phyloP scores from a whole-genome alignment of 2,113 vertebrate species.

The Equus przewalskii region DNA sequence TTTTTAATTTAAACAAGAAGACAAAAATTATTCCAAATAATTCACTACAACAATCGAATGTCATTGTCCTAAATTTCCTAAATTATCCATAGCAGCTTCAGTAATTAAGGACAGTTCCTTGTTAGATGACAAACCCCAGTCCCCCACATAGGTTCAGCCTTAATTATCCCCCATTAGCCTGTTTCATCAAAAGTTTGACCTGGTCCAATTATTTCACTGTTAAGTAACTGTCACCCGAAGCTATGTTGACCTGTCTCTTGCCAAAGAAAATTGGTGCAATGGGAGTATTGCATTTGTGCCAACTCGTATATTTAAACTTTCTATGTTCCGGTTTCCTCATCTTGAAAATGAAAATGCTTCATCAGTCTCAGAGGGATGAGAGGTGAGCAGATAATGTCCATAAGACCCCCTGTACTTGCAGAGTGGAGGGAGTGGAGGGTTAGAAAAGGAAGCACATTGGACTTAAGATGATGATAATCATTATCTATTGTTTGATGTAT shows the following conservation, averaged over 20 bases:
- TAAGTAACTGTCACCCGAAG: neutral
- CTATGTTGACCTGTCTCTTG: neutral
- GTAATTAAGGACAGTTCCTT: constrained; percentile 41
- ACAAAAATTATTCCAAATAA: constrained; percentile 48
- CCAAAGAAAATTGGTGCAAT: constrained; percentile 32
- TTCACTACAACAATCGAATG: neutral
- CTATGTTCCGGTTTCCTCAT: neutral
- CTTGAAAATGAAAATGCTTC: neutral
- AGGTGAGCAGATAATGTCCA: neutral
- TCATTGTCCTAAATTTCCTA: constrained; percentile 40
- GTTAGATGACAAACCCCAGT: neutral
- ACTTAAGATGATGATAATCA: neutral
- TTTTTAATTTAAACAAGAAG: constrained; percentile 10
- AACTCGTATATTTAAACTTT: neutral
- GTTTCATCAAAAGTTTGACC: constrained; percentile 33
- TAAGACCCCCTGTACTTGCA: neutral
- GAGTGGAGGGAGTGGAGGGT: neutral
- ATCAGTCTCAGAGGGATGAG: neutral
- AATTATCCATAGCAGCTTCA: neutral
- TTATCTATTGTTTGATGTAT: neutral
- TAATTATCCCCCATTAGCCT: constrained; percentile 44
- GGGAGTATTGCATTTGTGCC: neutral
- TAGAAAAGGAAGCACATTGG: neutral
- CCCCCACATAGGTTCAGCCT: neutral
- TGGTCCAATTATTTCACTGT: constrained; percentile 45